These are phyloP conservation scores for Pao palembangensis DNA, from an alignment of 2,113 vertebrate species.

Conservation along the genomic window DNA sequence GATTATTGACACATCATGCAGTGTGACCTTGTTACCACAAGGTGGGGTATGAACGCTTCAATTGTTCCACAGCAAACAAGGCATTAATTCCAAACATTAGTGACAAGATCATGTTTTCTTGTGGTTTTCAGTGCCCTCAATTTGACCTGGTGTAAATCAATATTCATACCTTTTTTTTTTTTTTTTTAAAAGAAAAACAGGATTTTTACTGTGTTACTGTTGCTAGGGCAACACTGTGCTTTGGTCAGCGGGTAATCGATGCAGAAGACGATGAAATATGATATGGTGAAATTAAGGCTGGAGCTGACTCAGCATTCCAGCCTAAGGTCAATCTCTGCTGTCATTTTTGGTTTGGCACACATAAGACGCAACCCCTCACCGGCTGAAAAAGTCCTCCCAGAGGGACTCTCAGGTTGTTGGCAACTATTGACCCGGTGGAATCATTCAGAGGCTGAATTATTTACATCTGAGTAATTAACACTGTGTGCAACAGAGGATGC, in stretches of 20 bases:
- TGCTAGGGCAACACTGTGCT: neutral
- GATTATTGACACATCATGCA: constrained; percentile 6
- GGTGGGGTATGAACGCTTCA: constrained; percentile 39
- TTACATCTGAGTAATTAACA: constrained; percentile 70
- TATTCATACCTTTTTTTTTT: too few relatives aligned
- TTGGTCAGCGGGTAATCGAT: neutral
- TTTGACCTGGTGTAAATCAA: too few relatives aligned
- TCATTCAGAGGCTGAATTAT: constrained; percentile 71
- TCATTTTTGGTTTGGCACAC: constrained; percentile 41
- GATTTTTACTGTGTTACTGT: too few relatives aligned
- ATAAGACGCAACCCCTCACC: constrained; percentile 27
- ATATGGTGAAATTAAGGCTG: neutral
- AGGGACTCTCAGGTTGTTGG: constrained; percentile 58
- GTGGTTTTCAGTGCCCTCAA: neutral
- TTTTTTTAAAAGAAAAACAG: too few relatives aligned
- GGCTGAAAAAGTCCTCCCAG: constrained; percentile 38
- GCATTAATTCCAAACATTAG: too few relatives aligned
- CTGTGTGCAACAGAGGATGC: constrained; percentile 34
- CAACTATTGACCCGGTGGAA: constrained; percentile 59
- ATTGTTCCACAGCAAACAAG: neutral
- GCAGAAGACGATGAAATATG: constrained; percentile 5
- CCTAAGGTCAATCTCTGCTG: constrained; percentile 40
- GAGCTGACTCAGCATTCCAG: constrained; percentile 43
- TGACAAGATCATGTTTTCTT: rapidly evolving
- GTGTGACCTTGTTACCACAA: constrained; percentile 40